phyloP scores from a whole-genome alignment of 1,140 invertebrate species.

The Hyles euphorbiae region DNA sequence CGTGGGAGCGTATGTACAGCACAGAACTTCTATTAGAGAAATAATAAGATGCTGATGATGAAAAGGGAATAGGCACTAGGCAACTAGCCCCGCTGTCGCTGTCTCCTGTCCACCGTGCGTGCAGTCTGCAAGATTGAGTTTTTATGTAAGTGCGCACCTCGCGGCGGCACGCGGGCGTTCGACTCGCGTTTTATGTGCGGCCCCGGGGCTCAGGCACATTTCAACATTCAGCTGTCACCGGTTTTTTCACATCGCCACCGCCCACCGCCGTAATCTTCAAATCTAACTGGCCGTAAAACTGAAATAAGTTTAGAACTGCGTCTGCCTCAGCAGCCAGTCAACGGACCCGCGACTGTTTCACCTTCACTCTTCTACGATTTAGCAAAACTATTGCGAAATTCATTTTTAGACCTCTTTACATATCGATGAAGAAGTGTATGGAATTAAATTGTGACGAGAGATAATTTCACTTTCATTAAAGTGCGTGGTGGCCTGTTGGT shows the following conservation, averaged over 20 bases:
- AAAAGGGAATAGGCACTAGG: too few relatives aligned
- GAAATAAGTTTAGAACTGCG: constrained; percentile 13
- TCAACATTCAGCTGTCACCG: constrained; percentile 16
- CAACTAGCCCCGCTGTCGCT: too few relatives aligned
- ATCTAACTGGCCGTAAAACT: constrained; percentile 22
- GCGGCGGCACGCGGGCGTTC: constrained; percentile 7
- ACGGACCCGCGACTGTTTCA: too few relatives aligned
- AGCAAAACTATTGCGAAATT: neutral
- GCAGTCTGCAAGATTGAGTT: constrained; percentile 13
- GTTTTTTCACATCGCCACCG: constrained; percentile 11
- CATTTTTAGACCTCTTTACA: neutral
- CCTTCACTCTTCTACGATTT: too few relatives aligned
- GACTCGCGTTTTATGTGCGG: constrained; percentile 10
- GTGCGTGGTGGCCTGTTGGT: too few relatives aligned
- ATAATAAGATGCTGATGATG: too few relatives aligned
- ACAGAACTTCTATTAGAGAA: too few relatives aligned
- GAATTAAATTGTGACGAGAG: too few relatives aligned
- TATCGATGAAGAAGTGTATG: neutral
- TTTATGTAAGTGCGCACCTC: constrained; percentile 10
- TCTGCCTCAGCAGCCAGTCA: neutral
- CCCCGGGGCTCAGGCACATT: constrained; percentile 9
- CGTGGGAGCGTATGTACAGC: too few relatives aligned
- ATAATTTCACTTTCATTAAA: too few relatives aligned
- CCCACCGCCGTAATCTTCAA: constrained; percentile 15
- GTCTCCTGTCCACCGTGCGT: too few relatives aligned